Percentiles rank a stretch among this genome's conserved stretches.
These are phyloP conservation scores for Stratiomys singularior DNA, from an alignment of 2,888 invertebrate species.

Conservation along the genomic window DNA sequence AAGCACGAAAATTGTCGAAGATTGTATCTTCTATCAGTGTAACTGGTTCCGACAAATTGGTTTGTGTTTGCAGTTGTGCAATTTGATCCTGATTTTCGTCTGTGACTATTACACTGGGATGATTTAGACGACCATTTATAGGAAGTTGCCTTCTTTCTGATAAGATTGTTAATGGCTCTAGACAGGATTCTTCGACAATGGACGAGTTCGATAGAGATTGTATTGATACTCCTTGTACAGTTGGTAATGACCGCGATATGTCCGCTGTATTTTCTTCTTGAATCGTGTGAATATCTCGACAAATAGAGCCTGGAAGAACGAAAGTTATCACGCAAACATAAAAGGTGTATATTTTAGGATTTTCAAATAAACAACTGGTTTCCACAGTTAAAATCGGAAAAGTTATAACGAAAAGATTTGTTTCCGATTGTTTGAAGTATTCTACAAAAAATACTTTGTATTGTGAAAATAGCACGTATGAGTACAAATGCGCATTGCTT, in stretches of 20 bases:
- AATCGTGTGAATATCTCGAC: not conserved
- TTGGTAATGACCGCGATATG: not conserved
- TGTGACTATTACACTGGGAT: not conserved
- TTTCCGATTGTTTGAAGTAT: too few species aligned
- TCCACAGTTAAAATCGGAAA: too few species aligned
- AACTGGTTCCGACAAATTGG: not conserved
- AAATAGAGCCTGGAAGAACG: not conserved
- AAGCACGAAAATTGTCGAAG: not conserved
- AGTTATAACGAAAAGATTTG: too few species aligned
- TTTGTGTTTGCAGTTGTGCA: not conserved
- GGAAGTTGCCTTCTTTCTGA: not conserved
- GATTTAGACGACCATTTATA: not conserved
- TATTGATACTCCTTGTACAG: not conserved
- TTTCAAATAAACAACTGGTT: too few species aligned
- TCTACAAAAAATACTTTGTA: too few species aligned
- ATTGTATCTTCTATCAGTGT: conserved; percentile 19
- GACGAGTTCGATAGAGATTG: not conserved
- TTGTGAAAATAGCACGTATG: too few species aligned
- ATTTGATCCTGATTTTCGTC: not conserved
- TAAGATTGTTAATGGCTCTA: not conserved
- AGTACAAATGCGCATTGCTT: too few species aligned
- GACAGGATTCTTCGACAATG: not conserved
- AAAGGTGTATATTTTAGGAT: too few species aligned
- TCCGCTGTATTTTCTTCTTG: not conserved
- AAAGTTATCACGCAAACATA: too few species aligned